Evolutionary conservation across 2,113 vertebrate species (phyloP).

Genomic region (Tachycineta bicolor): DNA sequence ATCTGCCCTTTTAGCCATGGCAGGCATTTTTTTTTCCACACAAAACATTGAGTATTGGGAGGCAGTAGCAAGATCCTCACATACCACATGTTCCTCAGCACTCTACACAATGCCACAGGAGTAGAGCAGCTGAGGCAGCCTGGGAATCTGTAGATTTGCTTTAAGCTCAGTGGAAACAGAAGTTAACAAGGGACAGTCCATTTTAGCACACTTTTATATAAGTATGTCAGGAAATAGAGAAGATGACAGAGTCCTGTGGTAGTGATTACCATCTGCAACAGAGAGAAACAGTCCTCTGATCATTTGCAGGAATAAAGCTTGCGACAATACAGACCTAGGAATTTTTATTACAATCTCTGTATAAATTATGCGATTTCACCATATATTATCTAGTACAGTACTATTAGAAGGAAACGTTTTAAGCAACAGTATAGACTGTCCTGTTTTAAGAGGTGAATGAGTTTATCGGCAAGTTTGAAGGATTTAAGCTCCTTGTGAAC

Average conservation of each 20-base stretch:
- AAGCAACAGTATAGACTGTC: not conserved
- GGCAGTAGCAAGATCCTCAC: not conserved
- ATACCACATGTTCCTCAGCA: not conserved
- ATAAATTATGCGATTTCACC: not conserved
- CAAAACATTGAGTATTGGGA: not conserved
- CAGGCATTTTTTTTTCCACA: not conserved
- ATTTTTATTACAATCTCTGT: not conserved
- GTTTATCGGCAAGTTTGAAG: not conserved
- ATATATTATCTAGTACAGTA: not conserved
- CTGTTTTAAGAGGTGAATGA: not conserved
- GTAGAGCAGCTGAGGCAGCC: not conserved
- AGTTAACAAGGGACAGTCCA: not conserved
- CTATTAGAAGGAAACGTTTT: not conserved
- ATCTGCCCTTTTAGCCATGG: accelerated
- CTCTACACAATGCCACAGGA: not conserved
- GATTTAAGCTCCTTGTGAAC: not conserved
- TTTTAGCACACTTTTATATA: not conserved
- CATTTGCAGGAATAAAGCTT: not conserved
- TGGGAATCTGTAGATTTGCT: not conserved
- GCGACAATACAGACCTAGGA: not conserved
- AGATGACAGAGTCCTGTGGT: not conserved
- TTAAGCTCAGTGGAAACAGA: not conserved
- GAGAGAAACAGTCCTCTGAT: not conserved
- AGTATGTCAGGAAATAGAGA: not conserved
- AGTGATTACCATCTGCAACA: not conserved